Base-by-base conservation (phyloP, 2,113 vertebrate genomes). In the Glaucidium brasilianum region DNA sequence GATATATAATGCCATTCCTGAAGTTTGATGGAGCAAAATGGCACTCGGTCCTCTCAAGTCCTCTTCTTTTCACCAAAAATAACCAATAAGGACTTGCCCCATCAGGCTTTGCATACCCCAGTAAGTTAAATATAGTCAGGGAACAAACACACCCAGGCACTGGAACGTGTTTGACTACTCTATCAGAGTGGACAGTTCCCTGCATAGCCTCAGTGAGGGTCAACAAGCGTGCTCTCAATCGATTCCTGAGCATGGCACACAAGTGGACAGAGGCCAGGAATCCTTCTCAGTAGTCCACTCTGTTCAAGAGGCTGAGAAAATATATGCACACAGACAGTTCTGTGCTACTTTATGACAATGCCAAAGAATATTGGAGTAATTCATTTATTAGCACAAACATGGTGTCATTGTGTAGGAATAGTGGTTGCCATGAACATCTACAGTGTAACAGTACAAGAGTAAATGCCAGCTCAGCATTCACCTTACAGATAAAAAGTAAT, bases 141-240 rank as follows among this genome's bases (percentile, higher is more conserved):
- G 60, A 80, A 55, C 34, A 72, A 79, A n/a, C 15, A 58, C 7
- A 30, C 16, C 5, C 20, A 66, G 37, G 32, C 52, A 74, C 22
- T 37, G 16, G n/a, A 85, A 43, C 32, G 15, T 52, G 20, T 58
- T 39, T 50, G 26, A 22, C 71, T 18, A 8, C 16, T 58, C 25
- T 64, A 13, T 22, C 37, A 32, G 63, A 63, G 25, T 20, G 37
- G 25, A 27, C 2, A 15, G 23, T 75, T 69, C 9, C 34, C 4
- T 1, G 23, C 43, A 56, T 4, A 9, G 25, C 25, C 25, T 53
- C 35, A 39, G 35, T 9, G 47, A 45, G 17, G 49, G 21, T 21
- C 25, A 43, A 47, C 0, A 0, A 74, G 16, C 26, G 49, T 1
- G 0, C 7, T 43, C 7, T 43, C 49, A 26, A 11, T 26, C 41